A percentile compares a stretch with the other conserved stretches of the same genome.
Conservation (phyloP, 2,888 invertebrate genomes). For the Panorpa germanica region DNA sequence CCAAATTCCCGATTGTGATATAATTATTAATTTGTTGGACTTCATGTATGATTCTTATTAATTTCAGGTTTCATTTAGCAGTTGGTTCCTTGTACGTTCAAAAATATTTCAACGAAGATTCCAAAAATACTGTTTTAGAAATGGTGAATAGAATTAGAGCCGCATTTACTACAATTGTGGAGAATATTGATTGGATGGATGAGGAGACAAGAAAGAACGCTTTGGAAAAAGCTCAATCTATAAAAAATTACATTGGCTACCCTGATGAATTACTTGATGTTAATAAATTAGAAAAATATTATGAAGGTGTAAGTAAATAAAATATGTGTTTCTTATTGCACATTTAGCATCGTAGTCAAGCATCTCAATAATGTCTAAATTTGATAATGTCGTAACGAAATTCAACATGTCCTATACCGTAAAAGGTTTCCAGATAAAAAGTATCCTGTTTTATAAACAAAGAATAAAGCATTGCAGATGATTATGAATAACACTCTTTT, state of each 20-base stretch:
- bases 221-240: slow-evolving; percentile 51
- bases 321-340: no score
- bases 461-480: no score
- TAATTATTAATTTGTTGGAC: slow-evolving; percentile 19
- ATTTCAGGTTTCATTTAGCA: slow-evolving; percentile 19
- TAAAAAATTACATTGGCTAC: slow-evolving; percentile 71
- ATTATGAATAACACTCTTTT: no score
- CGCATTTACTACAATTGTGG: slow-evolving; percentile 57
- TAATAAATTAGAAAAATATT: slow-evolving; percentile 51
- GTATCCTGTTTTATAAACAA: no score
- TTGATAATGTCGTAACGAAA: no score
- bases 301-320: slow-evolving; percentile 36
- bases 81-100: slow-evolving; percentile 22
- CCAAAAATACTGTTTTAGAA: slow-evolving; percentile 30
- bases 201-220: slow-evolving; percentile 48
- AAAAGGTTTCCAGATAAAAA: no score
- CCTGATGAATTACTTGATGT: slow-evolving; percentile 68
- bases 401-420: no score
- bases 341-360: no score
- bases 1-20: no score
- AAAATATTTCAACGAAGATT: slow-evolving; percentile 29
- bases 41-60: no score
- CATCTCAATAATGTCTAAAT: no score
- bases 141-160: slow-evolving; percentile 35
- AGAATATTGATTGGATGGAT: slow-evolving; percentile 76